Evolutionary conservation across 2,797 vertebrate species (phyloP).

Genomic region (Pempheris klunzingeri): DNA sequence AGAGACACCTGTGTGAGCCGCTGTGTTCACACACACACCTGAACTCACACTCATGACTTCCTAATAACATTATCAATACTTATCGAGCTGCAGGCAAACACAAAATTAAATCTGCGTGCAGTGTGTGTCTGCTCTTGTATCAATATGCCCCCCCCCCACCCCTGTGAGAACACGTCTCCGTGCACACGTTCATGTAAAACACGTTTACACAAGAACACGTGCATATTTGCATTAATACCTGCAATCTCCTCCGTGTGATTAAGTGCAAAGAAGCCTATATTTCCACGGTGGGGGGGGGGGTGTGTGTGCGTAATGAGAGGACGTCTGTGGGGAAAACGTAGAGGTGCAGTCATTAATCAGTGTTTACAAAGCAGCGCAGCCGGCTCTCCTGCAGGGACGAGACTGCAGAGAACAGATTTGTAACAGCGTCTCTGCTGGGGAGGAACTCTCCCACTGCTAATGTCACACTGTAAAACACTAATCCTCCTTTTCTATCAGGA

Average conservation of each 20-base stretch:
- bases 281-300: not conserved
- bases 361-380: slow-evolving; percentile 46
- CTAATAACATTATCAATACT: slow-evolving; percentile 1
- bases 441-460: slow-evolving; percentile 24
- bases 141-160: no score
- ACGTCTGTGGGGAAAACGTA: slow-evolving; percentile 1
- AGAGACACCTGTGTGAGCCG: not conserved
- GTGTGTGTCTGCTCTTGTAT: not conserved
- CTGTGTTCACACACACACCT: not conserved
- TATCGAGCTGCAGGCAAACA: not conserved
- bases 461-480: slow-evolving; percentile 16
- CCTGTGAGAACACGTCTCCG: not conserved
- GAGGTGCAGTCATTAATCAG: slow-evolving; percentile 48
- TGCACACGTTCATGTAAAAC: not conserved
- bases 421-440: not conserved
- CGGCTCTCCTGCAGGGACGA: slow-evolving; percentile 35
- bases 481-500: slow-evolving; percentile 24
- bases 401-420: slow-evolving; percentile 31
- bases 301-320: not conserved
- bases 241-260: rapidly evolving
- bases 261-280: not conserved
- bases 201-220: not conserved
- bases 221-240: not conserved
- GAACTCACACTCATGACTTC: not conserved
- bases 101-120: not conserved